Evolutionary conservation across 2,797 vertebrate genomes (phyloP).

Genomic region (Scolopax bukidnonensis): DNA sequence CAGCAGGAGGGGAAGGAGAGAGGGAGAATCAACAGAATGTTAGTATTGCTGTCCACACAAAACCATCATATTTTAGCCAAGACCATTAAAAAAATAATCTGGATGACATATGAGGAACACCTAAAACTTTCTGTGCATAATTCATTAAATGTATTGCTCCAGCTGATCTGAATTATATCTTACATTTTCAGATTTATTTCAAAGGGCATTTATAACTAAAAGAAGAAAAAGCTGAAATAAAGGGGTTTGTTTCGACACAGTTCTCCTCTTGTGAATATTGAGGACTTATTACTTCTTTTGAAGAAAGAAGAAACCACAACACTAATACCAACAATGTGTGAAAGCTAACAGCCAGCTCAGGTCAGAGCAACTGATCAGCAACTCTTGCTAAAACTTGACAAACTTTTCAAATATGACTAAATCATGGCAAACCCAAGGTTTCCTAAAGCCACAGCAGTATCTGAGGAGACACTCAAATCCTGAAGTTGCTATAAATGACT

Average conservation of each 20-base stretch:
- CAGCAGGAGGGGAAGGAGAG: too few relatives aligned
- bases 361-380: not conserved
- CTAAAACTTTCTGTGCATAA: not conserved
- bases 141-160: not conserved
- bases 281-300: not conserved
- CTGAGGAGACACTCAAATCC: not conserved
- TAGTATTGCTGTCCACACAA: not conserved
- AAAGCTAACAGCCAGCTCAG: not conserved
- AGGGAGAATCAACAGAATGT: not conserved
- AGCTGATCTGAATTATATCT: slow-evolving; percentile 27
- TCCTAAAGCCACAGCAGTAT: not conserved
- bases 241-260: not conserved
- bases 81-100: not conserved
- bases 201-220: not conserved
- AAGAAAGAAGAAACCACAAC: not conserved
- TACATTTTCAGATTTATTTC: slow-evolving; percentile 34
- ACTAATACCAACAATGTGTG: not conserved
- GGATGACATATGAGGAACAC: not conserved
- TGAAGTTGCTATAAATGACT: not conserved
- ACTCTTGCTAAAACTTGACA: not conserved
- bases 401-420: not conserved
- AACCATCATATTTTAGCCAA: not conserved
- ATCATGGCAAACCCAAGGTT: not conserved
- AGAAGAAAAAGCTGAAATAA: not conserved
- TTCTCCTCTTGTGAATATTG: not conserved